A percentile compares a stretch with the other conserved stretches of the same genome.
Conservation (phyloP, 2,113 vertebrate species). For the Catagonus wagneri region DNA sequence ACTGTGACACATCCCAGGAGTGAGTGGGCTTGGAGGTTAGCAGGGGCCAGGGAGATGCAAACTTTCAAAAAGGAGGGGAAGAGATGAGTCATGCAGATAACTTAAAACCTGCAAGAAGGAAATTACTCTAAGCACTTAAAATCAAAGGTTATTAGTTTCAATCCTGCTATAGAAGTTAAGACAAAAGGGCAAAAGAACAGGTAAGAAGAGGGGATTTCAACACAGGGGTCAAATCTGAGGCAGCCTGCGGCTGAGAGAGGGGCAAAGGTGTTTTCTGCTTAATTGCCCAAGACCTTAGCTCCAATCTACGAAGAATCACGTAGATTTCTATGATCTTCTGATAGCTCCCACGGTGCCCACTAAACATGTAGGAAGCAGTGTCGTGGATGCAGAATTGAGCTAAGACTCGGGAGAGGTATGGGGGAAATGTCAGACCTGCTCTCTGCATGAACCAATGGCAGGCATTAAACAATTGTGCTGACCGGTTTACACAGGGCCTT, state of each 20-base stretch:
- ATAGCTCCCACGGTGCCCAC: not conserved
- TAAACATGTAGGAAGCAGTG: not conserved
- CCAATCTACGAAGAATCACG: not conserved
- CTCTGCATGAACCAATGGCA: not conserved
- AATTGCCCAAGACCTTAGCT: not conserved
- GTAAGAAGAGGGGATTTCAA: constrained; percentile 36
- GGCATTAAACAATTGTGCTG: not conserved
- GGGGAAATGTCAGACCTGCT: not conserved
- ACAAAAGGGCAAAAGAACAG: not conserved
- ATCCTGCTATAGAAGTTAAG: not conserved
- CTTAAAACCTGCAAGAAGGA: constrained; percentile 6
- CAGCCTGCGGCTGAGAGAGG: not conserved
- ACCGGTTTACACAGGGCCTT: not conserved
- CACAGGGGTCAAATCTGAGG: constrained; percentile 7
- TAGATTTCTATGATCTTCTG: not conserved
- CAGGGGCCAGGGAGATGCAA: not conserved
- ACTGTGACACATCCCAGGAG: not conserved
- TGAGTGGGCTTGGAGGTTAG: not conserved
- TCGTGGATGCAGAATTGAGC: fast-evolving
- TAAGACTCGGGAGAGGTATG: not conserved
- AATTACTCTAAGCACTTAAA: not conserved
- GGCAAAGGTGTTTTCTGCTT: no score
- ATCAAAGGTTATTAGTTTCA: constrained; percentile 64
- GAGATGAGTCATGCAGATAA: constrained; percentile 53
- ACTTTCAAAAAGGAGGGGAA: not conserved